These are phyloP conservation scores for Philhelius pedissequus DNA, from an alignment of 2,888 invertebrate genomes.

Conservation along the genomic window DNA sequence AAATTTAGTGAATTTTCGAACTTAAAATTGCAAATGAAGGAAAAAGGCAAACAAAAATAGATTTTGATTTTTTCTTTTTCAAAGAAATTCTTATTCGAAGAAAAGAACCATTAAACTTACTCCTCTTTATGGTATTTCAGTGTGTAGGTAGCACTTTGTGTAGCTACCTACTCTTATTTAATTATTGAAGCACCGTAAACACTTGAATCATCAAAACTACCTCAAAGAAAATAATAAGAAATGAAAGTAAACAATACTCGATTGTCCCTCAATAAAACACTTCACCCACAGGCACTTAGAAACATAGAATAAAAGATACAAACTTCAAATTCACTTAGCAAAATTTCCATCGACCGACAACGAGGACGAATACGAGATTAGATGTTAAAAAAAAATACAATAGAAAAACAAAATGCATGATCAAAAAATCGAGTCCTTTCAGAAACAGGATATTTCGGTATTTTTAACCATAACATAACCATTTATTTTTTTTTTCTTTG, in stretches of 20 bases:
- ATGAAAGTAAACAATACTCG: slow-evolving; percentile 12
- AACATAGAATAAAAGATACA: not conserved
- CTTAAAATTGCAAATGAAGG: too few relatives aligned
- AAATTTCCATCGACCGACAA: not conserved
- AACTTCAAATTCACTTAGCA: slow-evolving; percentile 14
- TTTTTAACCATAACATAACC: too few relatives aligned
- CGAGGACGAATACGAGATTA: not conserved
- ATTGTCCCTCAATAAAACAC: slow-evolving; percentile 2
- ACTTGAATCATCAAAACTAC: not conserved
- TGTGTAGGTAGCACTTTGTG: too few relatives aligned
- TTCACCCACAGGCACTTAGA: not conserved
- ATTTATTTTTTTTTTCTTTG: not conserved
- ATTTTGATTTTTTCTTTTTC: too few relatives aligned
- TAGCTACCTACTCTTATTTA: not conserved
- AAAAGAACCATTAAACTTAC: too few relatives aligned
- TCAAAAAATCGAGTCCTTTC: not conserved
- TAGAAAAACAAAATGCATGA: slow-evolving; percentile 6
- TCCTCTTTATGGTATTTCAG: too few relatives aligned
- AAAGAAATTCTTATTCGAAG: too few relatives aligned
- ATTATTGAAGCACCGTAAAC: not conserved
- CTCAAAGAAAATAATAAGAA: not conserved
- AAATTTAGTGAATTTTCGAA: too few relatives aligned
- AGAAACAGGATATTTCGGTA: not conserved
- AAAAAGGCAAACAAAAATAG: too few relatives aligned
- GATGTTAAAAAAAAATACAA: not conserved